Conservation (phyloP, 2,113 vertebrate genomes). For the Zosterops lateralis region DNA sequence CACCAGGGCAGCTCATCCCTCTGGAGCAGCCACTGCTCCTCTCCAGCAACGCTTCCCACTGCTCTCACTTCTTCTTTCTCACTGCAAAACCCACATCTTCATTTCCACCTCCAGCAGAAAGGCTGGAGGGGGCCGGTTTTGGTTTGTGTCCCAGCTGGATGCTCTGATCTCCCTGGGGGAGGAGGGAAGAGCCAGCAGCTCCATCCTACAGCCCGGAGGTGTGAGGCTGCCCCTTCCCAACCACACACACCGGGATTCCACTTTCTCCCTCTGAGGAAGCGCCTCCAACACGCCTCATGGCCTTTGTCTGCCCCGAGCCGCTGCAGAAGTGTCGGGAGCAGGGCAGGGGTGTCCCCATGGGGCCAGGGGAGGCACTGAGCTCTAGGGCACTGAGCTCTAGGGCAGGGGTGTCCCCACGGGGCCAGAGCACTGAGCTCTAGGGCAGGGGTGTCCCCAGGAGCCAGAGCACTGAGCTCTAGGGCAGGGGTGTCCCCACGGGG, state of each 20-base stretch:
- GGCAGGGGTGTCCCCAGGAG: fast-evolving
- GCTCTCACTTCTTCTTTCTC: not conserved
- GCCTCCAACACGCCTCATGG: not conserved
- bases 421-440: fast-evolving
- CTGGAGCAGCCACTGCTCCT: fast-evolving
- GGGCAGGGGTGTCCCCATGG: fast-evolving
- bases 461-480: not conserved
- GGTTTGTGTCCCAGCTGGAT: not conserved
- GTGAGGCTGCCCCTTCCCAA: not conserved
- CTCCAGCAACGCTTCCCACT: not conserved
- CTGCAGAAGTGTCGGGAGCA: not conserved
- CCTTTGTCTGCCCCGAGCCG: not conserved
- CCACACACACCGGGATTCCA: fast-evolving
- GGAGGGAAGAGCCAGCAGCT: not conserved
- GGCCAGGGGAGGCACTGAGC: not conserved
- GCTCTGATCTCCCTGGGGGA: not conserved
- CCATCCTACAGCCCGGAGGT: not conserved
- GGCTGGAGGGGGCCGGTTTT: not conserved
- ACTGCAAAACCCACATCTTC: not conserved
- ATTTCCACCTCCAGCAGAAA: not conserved
- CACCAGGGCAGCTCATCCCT: not conserved
- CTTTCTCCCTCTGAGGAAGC: not conserved
- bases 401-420: fast-evolving
- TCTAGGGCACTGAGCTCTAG: not conserved
- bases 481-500: fast-evolving